Base-by-base conservation (phyloP, 1,140 invertebrate species). In the Coptotermes formosanus region DNA sequence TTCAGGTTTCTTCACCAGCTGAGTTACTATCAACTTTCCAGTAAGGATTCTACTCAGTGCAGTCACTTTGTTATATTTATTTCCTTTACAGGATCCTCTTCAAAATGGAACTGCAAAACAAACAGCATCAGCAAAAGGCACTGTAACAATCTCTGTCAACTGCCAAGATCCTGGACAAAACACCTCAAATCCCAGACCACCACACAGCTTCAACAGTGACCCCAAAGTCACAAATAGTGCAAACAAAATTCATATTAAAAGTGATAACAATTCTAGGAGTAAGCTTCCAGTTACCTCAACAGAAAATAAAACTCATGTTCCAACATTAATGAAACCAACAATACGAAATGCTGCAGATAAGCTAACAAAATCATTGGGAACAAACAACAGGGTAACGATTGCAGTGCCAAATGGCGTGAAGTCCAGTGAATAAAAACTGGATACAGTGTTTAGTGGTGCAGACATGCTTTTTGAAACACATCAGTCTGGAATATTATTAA, bases 291-390 rank as follows among this genome's bases (percentile, higher is more conserved):
- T 55, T 32, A 32, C 44, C 2, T 52, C 81, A 82, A 25, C 11
- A 4, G 85, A 48, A 23, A 82, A 45, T 44, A 75, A 75, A 82
- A 30, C 38, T 30, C 64, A 82, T n/a, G 52, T 86, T 30, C 38
- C 75, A n/a, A 7, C 75, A n/a, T 44, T 21, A 45, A 55, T 75
- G 6, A 86, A 64, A 32, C 75, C 85, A n/a, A 75, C 85, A 38
- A 86, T 86, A 81, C 64, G 69, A 43, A 82, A 44, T 86, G 69
- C 43, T 25, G 85, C 85, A 45, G 85, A 86, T 30, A 86, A 86
- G 81, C 7, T 82, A 16, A 44, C 30, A 75, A 75, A 75, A n/a
- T 48, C 85, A 32, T 48, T 86, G 11, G 75, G 25, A 32, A 84
- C 19, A 23, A 84, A 52, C 45, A 84, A 55, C 21, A 48, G 83